These are phyloP conservation scores for Paratrypauchen microcephalus DNA, from an alignment of 2,797 vertebrate genomes.

Conservation along the genomic window DNA sequence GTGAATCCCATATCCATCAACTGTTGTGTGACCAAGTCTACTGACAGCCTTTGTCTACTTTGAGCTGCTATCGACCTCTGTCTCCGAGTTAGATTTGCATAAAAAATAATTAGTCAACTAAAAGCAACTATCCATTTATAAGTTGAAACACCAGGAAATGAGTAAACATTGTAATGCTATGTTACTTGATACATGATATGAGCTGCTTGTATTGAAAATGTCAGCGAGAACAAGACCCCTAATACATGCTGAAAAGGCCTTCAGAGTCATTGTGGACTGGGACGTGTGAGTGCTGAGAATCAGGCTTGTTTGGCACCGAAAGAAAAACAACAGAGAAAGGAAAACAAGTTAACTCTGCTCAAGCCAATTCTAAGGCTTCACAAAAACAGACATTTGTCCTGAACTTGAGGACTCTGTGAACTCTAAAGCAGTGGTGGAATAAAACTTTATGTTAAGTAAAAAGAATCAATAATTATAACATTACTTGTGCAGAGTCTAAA, in stretches of 20 bases:
- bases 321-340: conserved; percentile 31
- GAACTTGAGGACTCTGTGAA: conserved; percentile 75
- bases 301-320: conserved; percentile 60
- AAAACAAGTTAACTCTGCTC: conserved; percentile 57
- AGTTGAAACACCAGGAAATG: conserved; percentile 47
- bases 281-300: conserved; percentile 71
- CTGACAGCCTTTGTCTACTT: conserved; percentile 74
- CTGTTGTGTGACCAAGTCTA: conserved; percentile 73
- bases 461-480: background rate
- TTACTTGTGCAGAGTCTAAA: background rate
- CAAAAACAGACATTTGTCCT: conserved; percentile 40
- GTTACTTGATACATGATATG: conserved; percentile 67
- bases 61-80: conserved; percentile 64
- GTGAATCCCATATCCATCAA: conserved; percentile 70
- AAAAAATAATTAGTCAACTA: conserved; percentile 69
- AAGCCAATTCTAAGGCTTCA: conserved; percentile 50
- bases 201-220: conserved; percentile 56
- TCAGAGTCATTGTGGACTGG: conserved; percentile 47
- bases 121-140: conserved; percentile 73
- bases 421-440: conserved; percentile 39
- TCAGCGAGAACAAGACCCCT: conserved; percentile 47
- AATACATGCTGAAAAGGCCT: conserved; percentile 48
- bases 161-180: conserved; percentile 44
- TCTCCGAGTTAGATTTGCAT: conserved; percentile 75
- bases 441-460: background rate